Evolutionary conservation across 2,797 vertebrate genomes (phyloP).

Genomic region (Vultur gryphus): DNA sequence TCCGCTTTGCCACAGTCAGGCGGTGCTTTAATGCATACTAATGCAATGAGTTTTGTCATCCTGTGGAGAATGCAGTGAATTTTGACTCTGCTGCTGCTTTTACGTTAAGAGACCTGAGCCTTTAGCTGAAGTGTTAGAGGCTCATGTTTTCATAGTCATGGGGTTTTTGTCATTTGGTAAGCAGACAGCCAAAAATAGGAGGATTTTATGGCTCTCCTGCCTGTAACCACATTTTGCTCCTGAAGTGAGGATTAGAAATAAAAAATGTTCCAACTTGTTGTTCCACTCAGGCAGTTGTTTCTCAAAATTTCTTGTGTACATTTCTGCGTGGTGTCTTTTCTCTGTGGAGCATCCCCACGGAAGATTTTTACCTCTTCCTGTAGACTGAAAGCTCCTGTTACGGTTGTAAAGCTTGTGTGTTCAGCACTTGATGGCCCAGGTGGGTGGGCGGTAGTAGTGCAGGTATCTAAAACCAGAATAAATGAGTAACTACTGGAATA

Average conservation of each 20-base stretch:
- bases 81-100: background rate
- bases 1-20: background rate
- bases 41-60: background rate
- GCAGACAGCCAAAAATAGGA: background rate
- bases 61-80: background rate
- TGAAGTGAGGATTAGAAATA: background rate
- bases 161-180: background rate
- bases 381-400: background rate
- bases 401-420: background rate
- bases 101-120: background rate
- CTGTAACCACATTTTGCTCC: background rate
- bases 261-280: background rate
- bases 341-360: background rate
- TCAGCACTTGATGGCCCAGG: background rate
- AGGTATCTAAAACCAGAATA: background rate
- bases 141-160: background rate
- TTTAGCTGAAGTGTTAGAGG: background rate
- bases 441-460: background rate
- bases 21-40: slow-evolving; percentile 25
- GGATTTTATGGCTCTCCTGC: background rate
- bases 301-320: background rate
- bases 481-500: background rate
- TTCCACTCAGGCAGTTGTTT: background rate
- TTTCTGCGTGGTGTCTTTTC: background rate
- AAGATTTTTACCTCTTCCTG: background rate